Percentiles rank a stretch among this genome's conserved stretches.
phyloP scores from a whole-genome alignment of 2,113 vertebrate species.

The Channa argus region DNA sequence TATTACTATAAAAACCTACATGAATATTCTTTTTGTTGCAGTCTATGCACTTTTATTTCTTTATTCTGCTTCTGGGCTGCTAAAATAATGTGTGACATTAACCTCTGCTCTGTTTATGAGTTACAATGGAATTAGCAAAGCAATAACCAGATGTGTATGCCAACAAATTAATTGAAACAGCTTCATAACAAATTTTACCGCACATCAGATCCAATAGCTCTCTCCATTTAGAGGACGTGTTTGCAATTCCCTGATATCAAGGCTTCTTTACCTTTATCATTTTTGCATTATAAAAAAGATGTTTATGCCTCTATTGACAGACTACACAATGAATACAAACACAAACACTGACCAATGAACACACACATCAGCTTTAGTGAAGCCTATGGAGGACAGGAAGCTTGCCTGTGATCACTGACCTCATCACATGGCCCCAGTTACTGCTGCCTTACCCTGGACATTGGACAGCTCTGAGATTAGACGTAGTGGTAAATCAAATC shows the following conservation, averaged over 20 bases:
- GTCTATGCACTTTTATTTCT: neutral
- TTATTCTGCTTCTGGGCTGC: neutral
- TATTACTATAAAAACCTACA: neutral
- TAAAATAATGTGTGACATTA: neutral
- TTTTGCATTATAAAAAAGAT: neutral
- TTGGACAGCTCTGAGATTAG: conserved; percentile 73
- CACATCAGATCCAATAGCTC: too few relatives aligned
- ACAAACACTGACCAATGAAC: conserved; percentile 9
- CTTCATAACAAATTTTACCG: conserved; percentile 7
- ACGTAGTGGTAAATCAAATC: conserved; percentile 42
- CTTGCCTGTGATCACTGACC: conserved; percentile 14
- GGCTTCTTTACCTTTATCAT: neutral
- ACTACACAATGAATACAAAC: conserved; percentile 34
- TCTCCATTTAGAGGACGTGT: too few relatives aligned
- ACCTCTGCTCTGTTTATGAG: neutral
- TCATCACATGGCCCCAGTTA: conserved; percentile 54
- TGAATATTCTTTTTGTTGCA: neutral
- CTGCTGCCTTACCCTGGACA: conserved; percentile 68
- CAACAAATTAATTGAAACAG: neutral
- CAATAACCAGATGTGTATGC: neutral
- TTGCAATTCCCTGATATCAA: too few relatives aligned
- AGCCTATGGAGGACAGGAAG: neutral
- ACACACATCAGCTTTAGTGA: neutral
- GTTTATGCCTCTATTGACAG: conserved; percentile 25
- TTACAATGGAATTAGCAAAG: neutral